Conservation (phyloP, 2,113 vertebrate genomes). For the Colinus virginianus region DNA sequence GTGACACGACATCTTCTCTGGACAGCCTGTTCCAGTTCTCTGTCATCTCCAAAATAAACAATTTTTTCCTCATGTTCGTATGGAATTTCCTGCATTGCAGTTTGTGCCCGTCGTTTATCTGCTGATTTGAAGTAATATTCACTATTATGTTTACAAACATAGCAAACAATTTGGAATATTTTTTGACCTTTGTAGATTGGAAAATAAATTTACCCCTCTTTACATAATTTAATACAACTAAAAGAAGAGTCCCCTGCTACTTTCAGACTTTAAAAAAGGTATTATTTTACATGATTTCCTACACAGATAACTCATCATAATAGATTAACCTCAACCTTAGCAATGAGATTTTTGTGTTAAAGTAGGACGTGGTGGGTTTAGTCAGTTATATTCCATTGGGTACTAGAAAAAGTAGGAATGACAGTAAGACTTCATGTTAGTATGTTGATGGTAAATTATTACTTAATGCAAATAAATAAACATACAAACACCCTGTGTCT, state of each 20-base stretch:
- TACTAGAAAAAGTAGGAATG: conserved; percentile 26
- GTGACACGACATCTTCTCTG: neutral
- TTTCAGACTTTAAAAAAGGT: neutral
- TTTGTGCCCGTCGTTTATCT: neutral
- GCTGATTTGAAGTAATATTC: neutral
- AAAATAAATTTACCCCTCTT: neutral
- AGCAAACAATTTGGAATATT: neutral
- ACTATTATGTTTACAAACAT: neutral
- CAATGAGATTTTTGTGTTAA: conserved; percentile 53
- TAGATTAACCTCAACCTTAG: conserved; percentile 60
- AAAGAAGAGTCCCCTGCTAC: neutral
- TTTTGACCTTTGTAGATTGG: neutral
- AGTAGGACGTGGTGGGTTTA: conserved; percentile 67
- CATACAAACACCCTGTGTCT: neutral
- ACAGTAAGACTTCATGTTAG: neutral
- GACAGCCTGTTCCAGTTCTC: too few species aligned
- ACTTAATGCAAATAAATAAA: neutral
- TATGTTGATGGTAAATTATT: neutral
- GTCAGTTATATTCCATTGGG: conserved; percentile 44
- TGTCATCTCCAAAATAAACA: too few species aligned
- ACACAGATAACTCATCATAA: conserved; percentile 15
- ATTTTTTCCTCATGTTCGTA: too few species aligned
- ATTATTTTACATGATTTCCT: conserved; percentile 28
- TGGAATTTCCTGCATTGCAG: too few species aligned
- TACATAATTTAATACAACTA: neutral